Evolutionary conservation across 2,888 invertebrate species (phyloP).

Genomic region (Meandrusa payeni): DNA sequence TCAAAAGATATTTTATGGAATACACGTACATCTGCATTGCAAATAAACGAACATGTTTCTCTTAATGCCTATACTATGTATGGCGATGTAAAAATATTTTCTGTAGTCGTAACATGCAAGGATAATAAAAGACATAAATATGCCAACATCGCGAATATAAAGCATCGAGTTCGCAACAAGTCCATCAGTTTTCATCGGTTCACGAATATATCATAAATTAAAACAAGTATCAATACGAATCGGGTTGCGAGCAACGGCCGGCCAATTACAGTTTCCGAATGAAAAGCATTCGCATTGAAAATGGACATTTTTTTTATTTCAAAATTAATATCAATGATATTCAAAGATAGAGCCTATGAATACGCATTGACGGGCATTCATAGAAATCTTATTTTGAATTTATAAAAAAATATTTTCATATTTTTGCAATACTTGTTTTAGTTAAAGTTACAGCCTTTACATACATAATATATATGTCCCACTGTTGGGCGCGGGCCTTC

Average conservation of each 20-base stretch:
- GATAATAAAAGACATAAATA: conserved; percentile 8
- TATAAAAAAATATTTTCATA: too few species aligned
- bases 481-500: too few species aligned
- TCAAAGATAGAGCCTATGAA: conserved; percentile 1
- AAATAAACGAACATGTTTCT: too few species aligned
- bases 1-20: too few species aligned
- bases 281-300: conserved; percentile 20
- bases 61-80: too few species aligned
- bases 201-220: conserved; percentile 23
- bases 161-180: conserved; percentile 3
- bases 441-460: too few species aligned
- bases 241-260: conserved; percentile 13
- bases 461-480: too few species aligned
- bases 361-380: conserved; percentile 5
- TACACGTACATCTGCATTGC: too few species aligned
- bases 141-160: neutral
- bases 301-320: conserved; percentile 10
- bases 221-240: conserved; percentile 24
- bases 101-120: neutral
- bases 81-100: neutral
- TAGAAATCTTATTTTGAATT: too few species aligned
- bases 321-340: conserved; percentile 15
- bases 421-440: too few species aligned
- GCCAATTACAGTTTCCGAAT: conserved; percentile 20
- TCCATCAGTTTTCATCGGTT: conserved; percentile 23